Conservation (phyloP, 2,888 invertebrate species). For the Aricia artaxerxes region DNA sequence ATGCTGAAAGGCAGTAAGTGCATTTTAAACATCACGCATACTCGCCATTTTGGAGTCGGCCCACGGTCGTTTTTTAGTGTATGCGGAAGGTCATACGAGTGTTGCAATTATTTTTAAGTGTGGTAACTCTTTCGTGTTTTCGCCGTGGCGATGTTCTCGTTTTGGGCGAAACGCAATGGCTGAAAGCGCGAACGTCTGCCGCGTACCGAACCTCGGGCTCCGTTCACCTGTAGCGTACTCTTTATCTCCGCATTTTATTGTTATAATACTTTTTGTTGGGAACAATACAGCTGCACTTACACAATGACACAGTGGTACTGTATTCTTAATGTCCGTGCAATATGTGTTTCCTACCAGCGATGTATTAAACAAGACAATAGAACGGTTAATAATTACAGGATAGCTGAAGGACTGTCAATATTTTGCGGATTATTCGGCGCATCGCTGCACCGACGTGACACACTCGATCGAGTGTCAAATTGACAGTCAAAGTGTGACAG, state of each 20-base stretch:
- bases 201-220: neutral
- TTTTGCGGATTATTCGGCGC: conserved; percentile 3
- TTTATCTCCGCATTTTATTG: conserved; percentile 19
- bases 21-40: conserved; percentile 40
- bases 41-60: conserved; percentile 48
- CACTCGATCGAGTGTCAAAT: conserved; percentile 1
- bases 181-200: conserved; percentile 17
- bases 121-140: conserved; percentile 28
- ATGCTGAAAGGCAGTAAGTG: conserved; percentile 55
- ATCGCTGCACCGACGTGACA: conserved; percentile 10
- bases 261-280: neutral
- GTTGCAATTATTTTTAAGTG: conserved; percentile 31
- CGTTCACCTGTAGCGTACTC: conserved; percentile 27
- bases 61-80: conserved; percentile 32
- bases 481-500: conserved; percentile 12
- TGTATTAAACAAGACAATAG: neutral
- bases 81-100: conserved; percentile 31
- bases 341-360: neutral
- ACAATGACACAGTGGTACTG: neutral
- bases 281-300: conserved; percentile 19
- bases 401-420: neutral
- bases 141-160: conserved; percentile 18
- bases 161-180: conserved; percentile 21
- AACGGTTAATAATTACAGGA: neutral
- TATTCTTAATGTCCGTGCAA: neutral